Evolutionary conservation across 2,113 vertebrate genomes (phyloP), one percentile per base, ranked within the genome.

Genomic region (Chaetodon auriga): DNA sequence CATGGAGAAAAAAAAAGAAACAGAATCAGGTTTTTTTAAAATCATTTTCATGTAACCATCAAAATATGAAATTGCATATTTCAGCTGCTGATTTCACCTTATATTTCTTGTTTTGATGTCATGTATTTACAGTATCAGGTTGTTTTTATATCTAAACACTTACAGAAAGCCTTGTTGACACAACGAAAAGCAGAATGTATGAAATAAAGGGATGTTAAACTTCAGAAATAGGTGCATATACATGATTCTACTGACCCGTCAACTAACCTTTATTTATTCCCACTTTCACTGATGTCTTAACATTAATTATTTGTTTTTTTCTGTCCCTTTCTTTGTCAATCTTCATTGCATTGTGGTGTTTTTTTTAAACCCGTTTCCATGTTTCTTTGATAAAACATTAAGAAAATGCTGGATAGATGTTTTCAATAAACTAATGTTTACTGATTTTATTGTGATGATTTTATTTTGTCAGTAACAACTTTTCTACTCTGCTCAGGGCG

Each of bases 371-470:
- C 19, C 58, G 62, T 89, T 79, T 75, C 66, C 86, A 85, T 81
- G 78, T 88, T 92, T 64, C 88, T 86, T 92, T 93, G 64, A 89
- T 80, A 90, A 90, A 68, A 92, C 48, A 82, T 87, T 89, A 84
- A 88, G 51, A 87, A 85, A 89, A 93, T 93, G 89, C 90, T 94
- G 91, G 89, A 92, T 35, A 72, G 64, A 90, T 90, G 90, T 95
- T 94, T 95, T 95, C 77, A 95, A 95, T 95, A 95, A 95, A 96
- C 87, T 85, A 80, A 92, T 83, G 81, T 89, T 92, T 91, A 87
- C 82, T 89, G 86, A 88, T 86, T 68, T 75, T 53, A 71, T 75
- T 80, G 80, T 87, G 69, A 64, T 70, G 49, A 60, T 65, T 30
- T 80, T 45, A 25, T 81, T 87, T 75, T 57, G 10, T 66, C 19